Conservation (phyloP, 1,140 invertebrate genomes). For the Eumaeus atala region DNA sequence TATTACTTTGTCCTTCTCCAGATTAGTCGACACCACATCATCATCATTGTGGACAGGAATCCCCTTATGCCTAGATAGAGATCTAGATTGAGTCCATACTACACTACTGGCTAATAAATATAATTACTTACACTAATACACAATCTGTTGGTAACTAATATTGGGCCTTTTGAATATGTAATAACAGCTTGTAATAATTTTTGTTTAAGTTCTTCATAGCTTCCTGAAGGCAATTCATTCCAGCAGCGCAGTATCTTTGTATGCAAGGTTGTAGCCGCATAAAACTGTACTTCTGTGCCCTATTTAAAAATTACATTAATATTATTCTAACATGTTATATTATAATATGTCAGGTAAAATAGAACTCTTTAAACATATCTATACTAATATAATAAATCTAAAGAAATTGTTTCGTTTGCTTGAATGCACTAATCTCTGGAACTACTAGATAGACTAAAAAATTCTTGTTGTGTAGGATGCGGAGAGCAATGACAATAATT, state of each 20-base stretch:
- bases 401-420: no score
- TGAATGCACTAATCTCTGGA: no score
- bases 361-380: no score
- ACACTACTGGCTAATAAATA: slow-evolving; percentile 1
- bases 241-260: slow-evolving; percentile 90
- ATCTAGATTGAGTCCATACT: background rate
- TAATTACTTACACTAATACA: slow-evolving; percentile 86
- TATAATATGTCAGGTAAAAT: background rate
- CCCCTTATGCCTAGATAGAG: no score
- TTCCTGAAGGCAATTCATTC: slow-evolving; percentile 86
- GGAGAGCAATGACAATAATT: no score
- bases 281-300: slow-evolving; percentile 92
- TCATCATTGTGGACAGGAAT: background rate
- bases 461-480: no score
- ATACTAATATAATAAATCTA: no score
- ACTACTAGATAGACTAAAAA: no score
- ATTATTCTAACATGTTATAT: background rate
- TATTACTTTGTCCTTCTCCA: no score
- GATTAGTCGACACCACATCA: no score
- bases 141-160: slow-evolving; percentile 88
- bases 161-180: slow-evolving; percentile 83
- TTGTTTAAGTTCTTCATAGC: slow-evolving; percentile 83
- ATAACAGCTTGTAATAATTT: slow-evolving; percentile 85
- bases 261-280: slow-evolving; percentile 91
- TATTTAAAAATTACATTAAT: slow-evolving; percentile 66